These are phyloP conservation scores for Phaetusa simplex DNA, from an alignment of 2,113 vertebrate genomes.

Conservation along the genomic window DNA sequence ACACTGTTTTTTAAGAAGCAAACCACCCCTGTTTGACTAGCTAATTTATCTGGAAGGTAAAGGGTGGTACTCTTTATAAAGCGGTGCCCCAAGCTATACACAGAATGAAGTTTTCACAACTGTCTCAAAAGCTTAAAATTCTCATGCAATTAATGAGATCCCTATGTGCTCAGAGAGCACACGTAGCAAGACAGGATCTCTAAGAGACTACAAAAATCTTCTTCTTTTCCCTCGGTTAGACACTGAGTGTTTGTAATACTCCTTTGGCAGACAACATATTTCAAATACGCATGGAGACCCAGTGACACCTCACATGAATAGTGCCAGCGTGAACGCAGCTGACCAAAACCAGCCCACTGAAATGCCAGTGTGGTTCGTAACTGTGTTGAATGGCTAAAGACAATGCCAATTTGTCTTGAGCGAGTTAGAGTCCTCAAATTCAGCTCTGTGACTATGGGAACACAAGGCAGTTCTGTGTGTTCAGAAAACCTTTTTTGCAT, in stretches of 20 bases:
- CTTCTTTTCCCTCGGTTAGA: background rate
- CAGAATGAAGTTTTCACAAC: background rate
- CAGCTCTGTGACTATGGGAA: background rate
- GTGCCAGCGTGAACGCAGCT: background rate
- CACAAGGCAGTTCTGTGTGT: background rate
- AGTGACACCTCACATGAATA: background rate
- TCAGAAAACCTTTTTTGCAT: background rate
- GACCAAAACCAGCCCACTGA: background rate
- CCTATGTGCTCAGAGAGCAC: background rate
- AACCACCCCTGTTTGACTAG: background rate
- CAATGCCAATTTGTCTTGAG: slow-evolving; percentile 4
- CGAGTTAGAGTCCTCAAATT: background rate
- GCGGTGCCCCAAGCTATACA: background rate
- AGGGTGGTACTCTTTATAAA: background rate
- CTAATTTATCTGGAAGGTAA: background rate
- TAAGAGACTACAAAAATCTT: background rate
- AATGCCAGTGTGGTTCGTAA: background rate
- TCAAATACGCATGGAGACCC: background rate
- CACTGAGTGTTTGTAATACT: background rate
- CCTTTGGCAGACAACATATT: background rate
- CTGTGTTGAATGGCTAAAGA: background rate
- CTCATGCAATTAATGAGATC: background rate
- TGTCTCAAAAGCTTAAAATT: background rate
- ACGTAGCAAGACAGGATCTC: background rate
- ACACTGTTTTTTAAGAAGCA: background rate